phyloP scores from a whole-genome alignment of 2,888 invertebrate species.

The Sesamia inferens region DNA sequence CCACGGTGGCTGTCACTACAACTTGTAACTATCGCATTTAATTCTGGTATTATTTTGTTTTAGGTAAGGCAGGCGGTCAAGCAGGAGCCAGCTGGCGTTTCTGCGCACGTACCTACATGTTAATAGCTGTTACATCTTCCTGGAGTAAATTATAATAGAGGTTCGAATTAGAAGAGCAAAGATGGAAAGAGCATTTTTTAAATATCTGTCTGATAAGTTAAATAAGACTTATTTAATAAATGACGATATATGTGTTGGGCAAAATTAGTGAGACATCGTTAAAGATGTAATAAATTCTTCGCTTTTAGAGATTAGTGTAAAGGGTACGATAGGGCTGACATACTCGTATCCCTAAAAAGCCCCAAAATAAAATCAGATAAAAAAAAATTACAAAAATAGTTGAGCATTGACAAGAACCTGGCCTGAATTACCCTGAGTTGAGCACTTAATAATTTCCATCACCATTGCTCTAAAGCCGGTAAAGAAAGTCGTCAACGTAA shows the following conservation, averaged over 20 bases:
- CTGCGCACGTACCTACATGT: slow-evolving; percentile 37
- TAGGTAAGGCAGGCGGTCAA: slow-evolving; percentile 44
- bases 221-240: neutral
- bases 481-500: neutral
- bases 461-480: neutral
- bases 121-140: slow-evolving; percentile 27
- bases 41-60: slow-evolving; percentile 33
- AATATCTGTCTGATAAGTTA: neutral
- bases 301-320: neutral
- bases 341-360: no score
- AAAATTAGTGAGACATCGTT: neutral
- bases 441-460: neutral
- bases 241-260: neutral
- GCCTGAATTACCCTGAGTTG: neutral
- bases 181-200: neutral
- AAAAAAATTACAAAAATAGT: no score
- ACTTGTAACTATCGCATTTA: slow-evolving; percentile 5
- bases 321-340: no score
- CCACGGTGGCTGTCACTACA: neutral
- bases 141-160: slow-evolving; percentile 10
- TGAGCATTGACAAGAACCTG: no score
- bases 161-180: neutral
- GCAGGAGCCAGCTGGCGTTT: neutral
- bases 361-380: no score
- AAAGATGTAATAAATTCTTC: neutral